Evolutionary conservation across 2,113 vertebrate species (phyloP).

Genomic region (Rhea americana): DNA sequence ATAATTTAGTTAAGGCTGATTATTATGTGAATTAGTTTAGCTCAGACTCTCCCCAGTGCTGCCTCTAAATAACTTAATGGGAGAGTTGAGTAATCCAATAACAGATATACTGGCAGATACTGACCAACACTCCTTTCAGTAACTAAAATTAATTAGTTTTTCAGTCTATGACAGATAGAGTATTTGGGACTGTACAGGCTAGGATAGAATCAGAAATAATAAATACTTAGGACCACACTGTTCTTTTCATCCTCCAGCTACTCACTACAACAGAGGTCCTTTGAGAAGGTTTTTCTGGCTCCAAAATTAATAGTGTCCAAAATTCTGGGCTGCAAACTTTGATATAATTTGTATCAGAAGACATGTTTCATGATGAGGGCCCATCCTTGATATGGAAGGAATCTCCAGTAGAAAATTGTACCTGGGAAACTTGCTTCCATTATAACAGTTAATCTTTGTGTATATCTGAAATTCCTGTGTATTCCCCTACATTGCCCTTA

Average conservation of each 20-base stretch:
- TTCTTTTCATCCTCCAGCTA: background rate
- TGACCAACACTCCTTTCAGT: background rate
- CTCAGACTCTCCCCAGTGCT: background rate
- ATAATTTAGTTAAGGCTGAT: background rate
- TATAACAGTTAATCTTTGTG: background rate
- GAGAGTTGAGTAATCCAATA: background rate
- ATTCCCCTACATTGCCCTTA: background rate
- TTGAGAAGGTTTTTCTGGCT: background rate
- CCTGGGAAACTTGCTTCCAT: background rate
- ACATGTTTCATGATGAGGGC: background rate
- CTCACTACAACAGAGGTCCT: background rate
- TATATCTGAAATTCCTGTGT: background rate
- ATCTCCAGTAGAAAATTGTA: background rate
- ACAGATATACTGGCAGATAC: background rate
- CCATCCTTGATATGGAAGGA: background rate
- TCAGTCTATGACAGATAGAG: background rate
- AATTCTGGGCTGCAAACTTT: background rate
- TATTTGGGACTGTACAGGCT: background rate
- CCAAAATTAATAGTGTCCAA: background rate
- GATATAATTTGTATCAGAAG: background rate
- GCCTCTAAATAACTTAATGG: background rate
- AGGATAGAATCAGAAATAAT: background rate
- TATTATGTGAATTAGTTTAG: background rate
- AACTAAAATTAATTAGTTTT: slow-evolving; percentile 7
- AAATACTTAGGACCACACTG: background rate